Evolutionary conservation across 2,888 invertebrate species (phyloP).

Genomic region (Ariolimax columbianus): DNA sequence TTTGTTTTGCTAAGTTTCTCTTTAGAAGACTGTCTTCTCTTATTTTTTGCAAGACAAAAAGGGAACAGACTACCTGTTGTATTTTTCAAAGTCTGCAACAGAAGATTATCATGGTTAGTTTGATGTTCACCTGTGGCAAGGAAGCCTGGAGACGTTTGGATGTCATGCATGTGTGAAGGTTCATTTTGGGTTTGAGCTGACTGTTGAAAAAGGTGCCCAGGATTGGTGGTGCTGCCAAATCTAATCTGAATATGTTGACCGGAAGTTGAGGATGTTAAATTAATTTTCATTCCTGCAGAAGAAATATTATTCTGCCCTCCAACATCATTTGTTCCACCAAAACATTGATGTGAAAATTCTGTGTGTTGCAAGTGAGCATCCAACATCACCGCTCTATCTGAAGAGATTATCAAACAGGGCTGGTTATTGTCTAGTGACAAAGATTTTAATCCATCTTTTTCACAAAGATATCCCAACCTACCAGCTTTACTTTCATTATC

Average conservation of each 20-base stretch:
- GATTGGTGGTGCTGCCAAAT: not conserved
- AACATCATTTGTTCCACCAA: not conserved
- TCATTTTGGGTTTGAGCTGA: not conserved
- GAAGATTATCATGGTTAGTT: not conserved
- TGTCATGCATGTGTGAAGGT: too few species aligned
- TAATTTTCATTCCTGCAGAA: not conserved
- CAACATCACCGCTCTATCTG: not conserved
- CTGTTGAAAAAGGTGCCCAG: not conserved
- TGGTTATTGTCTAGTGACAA: not conserved
- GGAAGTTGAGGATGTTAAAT: not conserved
- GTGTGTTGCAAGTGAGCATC: not conserved
- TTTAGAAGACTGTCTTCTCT: not conserved
- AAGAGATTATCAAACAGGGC: not conserved
- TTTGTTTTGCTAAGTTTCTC: not conserved
- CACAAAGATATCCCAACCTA: not conserved
- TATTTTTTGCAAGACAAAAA: not conserved
- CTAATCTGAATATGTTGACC: not conserved
- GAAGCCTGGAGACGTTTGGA: too few species aligned
- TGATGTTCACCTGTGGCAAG: not conserved
- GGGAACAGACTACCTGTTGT: not conserved
- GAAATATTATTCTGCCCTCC: not conserved
- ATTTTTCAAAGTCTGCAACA: slow-evolving; percentile 6
- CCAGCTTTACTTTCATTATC: not conserved
- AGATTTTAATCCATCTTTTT: not conserved
- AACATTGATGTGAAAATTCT: not conserved